Evolutionary conservation across 37 sponge, comb jelly and placozoan species (phyloP).

Genomic region (Oscarella lobularis): DNA sequence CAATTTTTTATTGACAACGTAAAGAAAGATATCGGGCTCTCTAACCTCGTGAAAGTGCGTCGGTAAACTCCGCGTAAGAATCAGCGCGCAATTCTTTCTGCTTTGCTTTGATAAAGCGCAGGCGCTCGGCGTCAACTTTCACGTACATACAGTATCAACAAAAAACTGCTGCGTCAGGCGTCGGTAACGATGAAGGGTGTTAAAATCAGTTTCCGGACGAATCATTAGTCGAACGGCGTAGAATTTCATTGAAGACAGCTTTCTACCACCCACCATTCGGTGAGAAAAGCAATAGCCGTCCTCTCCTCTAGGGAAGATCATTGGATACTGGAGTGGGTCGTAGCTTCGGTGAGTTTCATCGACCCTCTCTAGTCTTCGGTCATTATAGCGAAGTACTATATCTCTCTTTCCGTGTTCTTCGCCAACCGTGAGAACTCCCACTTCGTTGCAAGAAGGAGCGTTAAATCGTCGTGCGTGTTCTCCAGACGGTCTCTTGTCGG

Average conservation of each 20-base stretch:
- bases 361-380: constrained; percentile 9
- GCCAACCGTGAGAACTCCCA: constrained; percentile 15
- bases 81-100: constrained; percentile 18
- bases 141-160: constrained; percentile 36
- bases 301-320: constrained; percentile 15
- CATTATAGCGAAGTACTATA: constrained; percentile 8
- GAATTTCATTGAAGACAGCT: constrained; percentile 28
- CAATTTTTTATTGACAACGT: neutral
- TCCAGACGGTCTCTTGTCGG: constrained; percentile 6
- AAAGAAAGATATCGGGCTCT: neutral
- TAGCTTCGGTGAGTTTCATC: constrained; percentile 23
- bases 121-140: constrained; percentile 45
- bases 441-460: constrained; percentile 20
- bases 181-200: neutral
- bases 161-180: constrained; percentile 40
- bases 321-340: constrained; percentile 19
- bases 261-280: constrained; percentile 10
- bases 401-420: constrained; percentile 26
- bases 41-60: constrained; percentile 3
- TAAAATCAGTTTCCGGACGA: neutral
- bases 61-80: constrained; percentile 17
- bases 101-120: constrained; percentile 21
- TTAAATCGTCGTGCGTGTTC: constrained; percentile 23
- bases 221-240: constrained; percentile 28
- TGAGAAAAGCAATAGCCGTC: constrained; percentile 15